Percentiles rank a stretch among this genome's conserved stretches.
phyloP scores from a whole-genome alignment of 2,888 invertebrate genomes.

The Tipula confusa region DNA sequence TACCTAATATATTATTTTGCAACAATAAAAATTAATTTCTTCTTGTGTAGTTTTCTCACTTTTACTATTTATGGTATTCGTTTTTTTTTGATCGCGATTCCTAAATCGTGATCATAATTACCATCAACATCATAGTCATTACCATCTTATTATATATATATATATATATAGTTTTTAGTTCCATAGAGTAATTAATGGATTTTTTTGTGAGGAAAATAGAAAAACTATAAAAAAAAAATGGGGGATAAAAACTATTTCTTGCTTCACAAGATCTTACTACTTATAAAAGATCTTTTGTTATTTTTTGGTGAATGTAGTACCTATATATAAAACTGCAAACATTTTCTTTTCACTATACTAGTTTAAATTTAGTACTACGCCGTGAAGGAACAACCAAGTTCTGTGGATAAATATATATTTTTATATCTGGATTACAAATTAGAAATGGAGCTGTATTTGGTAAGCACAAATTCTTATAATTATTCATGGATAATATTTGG shows the following conservation, averaged over 20 bases:
- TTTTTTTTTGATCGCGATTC: background rate
- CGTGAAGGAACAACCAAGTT: background rate
- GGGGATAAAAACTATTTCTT: background rate
- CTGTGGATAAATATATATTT: background rate
- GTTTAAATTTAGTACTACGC: background rate
- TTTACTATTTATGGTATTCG: background rate
- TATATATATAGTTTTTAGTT: background rate
- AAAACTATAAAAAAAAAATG: conserved; percentile 8
- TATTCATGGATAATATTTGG: background rate
- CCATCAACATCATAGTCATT: background rate
- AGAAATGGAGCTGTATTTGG: background rate
- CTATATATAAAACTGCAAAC: background rate
- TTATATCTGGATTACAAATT: background rate
- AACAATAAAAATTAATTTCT: background rate
- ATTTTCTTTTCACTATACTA: background rate
- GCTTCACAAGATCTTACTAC: background rate
- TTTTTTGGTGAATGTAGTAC: background rate
- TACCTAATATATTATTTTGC: background rate
- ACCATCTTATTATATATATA: background rate
- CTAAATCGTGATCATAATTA: background rate
- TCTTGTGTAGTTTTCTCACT: background rate
- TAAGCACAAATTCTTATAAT: background rate
- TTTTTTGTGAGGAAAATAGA: background rate
- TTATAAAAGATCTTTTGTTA: background rate
- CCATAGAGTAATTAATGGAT: background rate